Percentiles rank a stretch among this genome's conserved stretches.
phyloP scores from a whole-genome alignment of 1,140 invertebrate genomes.

The Drosophila azteca region DNA sequence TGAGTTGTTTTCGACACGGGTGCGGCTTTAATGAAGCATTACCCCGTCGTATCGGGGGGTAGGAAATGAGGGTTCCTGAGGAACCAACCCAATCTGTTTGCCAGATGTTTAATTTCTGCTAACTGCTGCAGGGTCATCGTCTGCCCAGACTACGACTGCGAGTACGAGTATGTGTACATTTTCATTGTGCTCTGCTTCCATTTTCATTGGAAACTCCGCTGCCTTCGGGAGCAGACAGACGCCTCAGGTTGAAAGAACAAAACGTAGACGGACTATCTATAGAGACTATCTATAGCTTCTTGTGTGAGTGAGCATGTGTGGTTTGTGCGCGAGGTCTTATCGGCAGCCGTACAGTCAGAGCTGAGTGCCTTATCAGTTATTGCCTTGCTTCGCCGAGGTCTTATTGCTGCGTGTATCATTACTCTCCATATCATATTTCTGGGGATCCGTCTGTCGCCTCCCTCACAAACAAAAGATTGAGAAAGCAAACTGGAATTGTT shows the following conservation, averaged over 20 bases:
- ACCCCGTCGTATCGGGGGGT: slow-evolving; percentile 14
- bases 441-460: slow-evolving; percentile 4
- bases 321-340: slow-evolving; percentile 24
- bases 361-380: slow-evolving; percentile 64
- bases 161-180: slow-evolving; percentile 26
- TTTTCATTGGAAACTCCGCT: slow-evolving; percentile 43
- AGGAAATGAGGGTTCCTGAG: slow-evolving; percentile 10
- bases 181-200: slow-evolving; percentile 23
- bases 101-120: slow-evolving; percentile 46
- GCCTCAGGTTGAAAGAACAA: slow-evolving; percentile 9
- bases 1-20: slow-evolving; percentile 54
- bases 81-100: slow-evolving; percentile 49
- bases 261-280: background rate
- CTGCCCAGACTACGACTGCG: slow-evolving; percentile 11
- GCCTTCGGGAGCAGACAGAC: slow-evolving; percentile 28
- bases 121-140: slow-evolving; percentile 41
- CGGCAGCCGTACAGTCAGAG: slow-evolving; percentile 15
- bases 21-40: slow-evolving; percentile 56
- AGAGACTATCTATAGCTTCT: slow-evolving; percentile 18
- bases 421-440: no score
- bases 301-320: slow-evolving; percentile 30
- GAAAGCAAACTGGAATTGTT: slow-evolving; percentile 69
- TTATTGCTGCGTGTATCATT: slow-evolving; percentile 35
- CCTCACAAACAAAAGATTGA: slow-evolving; percentile 74
- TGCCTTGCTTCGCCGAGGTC: slow-evolving; percentile 38